Base-by-base conservation (phyloP, 2,797 vertebrate genomes). In the Potorous gilbertii region DNA sequence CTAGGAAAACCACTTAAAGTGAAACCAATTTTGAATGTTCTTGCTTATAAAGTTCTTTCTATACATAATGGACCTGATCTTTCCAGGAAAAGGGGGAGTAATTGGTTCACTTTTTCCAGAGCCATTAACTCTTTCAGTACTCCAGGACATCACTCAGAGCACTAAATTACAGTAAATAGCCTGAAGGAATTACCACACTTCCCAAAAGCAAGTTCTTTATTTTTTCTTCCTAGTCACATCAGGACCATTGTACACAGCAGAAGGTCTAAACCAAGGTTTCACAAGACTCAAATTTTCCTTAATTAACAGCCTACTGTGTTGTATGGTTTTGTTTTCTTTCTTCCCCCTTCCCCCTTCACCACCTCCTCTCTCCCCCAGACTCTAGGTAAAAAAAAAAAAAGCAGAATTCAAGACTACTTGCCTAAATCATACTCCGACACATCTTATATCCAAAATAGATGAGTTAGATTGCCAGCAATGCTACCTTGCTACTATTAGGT, bases 91-190 rank as follows among this genome's bases (percentile, higher is more conserved):
- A 96, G n/a, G 40, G 90, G 90, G 95, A 97, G 89, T 94, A 96
- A 96, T 97, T 97, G 92, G 97, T 87, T 87, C 96, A 59, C 96
- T 98, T 98, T 98, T 55, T 97, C 91, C 89, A 96, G 54, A 91
- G 91, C 94, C 13, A 96, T 98, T 98, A 98, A 97, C 97, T 98
- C 98, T 97, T 98, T 98, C 94, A 96, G 97, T 96, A 94, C 96
- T 55, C 96, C 74, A 54, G 93, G 96, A 96, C 74, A 91, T 62
- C 96, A 92, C 96, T 96, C 0, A 8, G 89, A 95, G 59, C 94
- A 96, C 96, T 98, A 96, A 97, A 98, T 97, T 98, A 96, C 96
- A 96, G 91, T 96, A 97, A 97, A 98, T 97, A 96, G 92, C 94
- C 95, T 3, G 1, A 96, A 98, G 97, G 96, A 97, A 98, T 97